These are phyloP conservation scores for Nothoprocta pentlandii DNA, from an alignment of 2,113 vertebrate species.

Conservation along the genomic window DNA sequence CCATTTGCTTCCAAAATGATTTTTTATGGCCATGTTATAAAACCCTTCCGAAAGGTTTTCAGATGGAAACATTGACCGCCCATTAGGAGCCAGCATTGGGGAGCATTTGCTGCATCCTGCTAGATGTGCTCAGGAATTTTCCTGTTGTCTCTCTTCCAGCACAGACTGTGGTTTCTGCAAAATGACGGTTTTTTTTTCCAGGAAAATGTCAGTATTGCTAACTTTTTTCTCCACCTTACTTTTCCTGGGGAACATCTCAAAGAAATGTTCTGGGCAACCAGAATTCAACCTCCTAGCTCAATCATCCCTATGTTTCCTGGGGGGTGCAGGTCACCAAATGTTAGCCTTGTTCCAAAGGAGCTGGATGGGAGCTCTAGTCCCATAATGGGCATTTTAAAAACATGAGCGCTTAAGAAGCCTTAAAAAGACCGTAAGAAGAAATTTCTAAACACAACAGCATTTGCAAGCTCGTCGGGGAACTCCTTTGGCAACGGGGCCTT, in stretches of 20 bases:
- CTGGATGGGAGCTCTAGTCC: background rate
- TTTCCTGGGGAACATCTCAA: background rate
- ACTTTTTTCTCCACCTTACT: background rate
- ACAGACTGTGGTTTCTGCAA: background rate
- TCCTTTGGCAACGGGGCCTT: rapidly evolving
- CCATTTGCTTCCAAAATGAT: background rate
- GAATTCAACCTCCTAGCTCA: background rate
- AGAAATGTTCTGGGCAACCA: background rate
- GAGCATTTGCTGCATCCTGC: background rate
- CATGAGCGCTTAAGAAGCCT: rapidly evolving
- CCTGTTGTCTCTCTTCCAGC: background rate
- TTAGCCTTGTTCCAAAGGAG: background rate
- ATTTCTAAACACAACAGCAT: rapidly evolving
- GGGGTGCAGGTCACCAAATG: background rate
- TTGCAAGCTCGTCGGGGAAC: background rate
- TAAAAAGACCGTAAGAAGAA: background rate
- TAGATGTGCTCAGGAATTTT: background rate
- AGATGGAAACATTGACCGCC: background rate
- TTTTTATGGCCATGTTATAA: background rate
- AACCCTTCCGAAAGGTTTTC: background rate
- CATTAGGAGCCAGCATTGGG: background rate
- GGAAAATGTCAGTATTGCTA: background rate
- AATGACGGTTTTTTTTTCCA: background rate
- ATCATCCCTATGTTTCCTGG: background rate
- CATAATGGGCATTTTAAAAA: background rate